Conservation (phyloP, 2,888 invertebrate genomes). For the Lymantria monacha region DNA sequence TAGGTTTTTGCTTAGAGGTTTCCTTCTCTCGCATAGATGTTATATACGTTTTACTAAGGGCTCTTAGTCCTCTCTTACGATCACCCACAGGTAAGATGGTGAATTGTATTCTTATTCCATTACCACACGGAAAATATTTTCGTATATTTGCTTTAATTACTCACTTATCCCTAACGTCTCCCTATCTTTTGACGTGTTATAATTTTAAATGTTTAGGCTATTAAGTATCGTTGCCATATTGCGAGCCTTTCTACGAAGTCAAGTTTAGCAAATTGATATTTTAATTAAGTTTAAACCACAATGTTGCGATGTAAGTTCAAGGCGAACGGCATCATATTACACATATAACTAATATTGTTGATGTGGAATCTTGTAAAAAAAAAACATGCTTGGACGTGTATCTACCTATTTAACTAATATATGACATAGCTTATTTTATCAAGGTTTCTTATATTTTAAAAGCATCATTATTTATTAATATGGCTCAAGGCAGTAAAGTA, state of each 20-base stretch:
- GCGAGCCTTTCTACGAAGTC: slow-evolving; percentile 57
- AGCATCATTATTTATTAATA: slow-evolving; percentile 10
- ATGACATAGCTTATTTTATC: background rate
- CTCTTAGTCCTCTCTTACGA: no score
- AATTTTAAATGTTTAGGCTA: slow-evolving; percentile 8
- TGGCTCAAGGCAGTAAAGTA: slow-evolving; percentile 4
- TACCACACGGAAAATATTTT: no score
- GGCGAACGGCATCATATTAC: slow-evolving; percentile 39
- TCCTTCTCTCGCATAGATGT: no score
- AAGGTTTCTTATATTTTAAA: slow-evolving; percentile 3
- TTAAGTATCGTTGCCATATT: slow-evolving; percentile 36
- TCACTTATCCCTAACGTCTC: no score
- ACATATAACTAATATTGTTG: slow-evolving; percentile 29
- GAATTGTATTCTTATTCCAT: no score
- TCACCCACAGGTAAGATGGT: no score
- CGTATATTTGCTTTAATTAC: no score
- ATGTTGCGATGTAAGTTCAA: slow-evolving; percentile 53
- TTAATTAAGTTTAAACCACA: slow-evolving; percentile 48
- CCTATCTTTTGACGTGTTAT: background rate
- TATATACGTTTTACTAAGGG: no score
- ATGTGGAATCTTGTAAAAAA: slow-evolving; percentile 12
- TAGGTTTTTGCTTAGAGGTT: no score
- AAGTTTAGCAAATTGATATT: slow-evolving; percentile 59
- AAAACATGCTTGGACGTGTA: slow-evolving; percentile 9
- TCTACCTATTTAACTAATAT: background rate